Conservation (phyloP, 2,113 vertebrate genomes). For the Chunga burmeisteri region DNA sequence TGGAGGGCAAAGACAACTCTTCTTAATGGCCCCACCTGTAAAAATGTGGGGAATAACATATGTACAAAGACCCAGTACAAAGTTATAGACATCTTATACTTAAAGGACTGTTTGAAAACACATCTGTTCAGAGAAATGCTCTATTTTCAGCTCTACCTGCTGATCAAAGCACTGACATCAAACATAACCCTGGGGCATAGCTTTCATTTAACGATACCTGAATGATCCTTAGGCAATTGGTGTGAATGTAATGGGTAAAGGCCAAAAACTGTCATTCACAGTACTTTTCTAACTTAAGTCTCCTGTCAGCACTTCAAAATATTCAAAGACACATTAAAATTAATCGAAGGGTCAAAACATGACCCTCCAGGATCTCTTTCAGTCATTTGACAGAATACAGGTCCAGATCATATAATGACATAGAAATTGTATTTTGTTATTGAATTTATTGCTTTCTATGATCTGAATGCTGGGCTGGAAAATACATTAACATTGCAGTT, state of each 20-base stretch:
- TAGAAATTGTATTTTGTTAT: not conserved
- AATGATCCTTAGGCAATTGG: not conserved
- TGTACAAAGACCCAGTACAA: not conserved
- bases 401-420: not conserved
- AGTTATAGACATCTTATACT: not conserved
- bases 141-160: not conserved
- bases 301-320: not conserved
- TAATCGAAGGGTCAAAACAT: not conserved
- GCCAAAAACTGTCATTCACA: not conserved
- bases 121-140: not conserved
- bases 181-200: not conserved
- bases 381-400: not conserved
- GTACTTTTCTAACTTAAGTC: not conserved
- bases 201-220: not conserved
- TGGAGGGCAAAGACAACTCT: not conserved
- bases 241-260: not conserved
- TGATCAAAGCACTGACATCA: not conserved
- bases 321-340: not conserved
- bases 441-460: not conserved
- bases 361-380: not conserved
- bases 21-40: not conserved
- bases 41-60: not conserved
- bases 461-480: not conserved
- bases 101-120: not conserved
- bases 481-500: not conserved